A percentile compares a stretch with the other conserved stretches of the same genome.
Conservation (phyloP, 2,888 invertebrate genomes). For the Hyposoter didymator region DNA sequence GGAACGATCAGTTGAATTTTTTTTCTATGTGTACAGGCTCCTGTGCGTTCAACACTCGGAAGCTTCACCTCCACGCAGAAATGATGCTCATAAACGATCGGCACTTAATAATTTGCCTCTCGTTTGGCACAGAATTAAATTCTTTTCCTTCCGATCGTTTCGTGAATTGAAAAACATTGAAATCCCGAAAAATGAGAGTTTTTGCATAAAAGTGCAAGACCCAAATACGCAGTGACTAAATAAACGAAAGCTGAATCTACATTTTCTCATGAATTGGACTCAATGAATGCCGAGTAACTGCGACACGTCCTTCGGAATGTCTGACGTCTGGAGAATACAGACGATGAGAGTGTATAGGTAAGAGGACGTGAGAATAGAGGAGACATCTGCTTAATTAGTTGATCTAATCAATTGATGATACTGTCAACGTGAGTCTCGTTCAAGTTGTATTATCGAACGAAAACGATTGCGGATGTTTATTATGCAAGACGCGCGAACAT, state of each 20-base stretch:
- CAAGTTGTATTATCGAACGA: neutral
- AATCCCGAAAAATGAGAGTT: too few species aligned
- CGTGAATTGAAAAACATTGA: too few species aligned
- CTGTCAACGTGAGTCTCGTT: neutral
- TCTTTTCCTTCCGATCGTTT: too few species aligned
- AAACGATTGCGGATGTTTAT: neutral
- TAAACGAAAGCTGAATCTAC: neutral
- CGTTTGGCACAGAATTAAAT: too few species aligned
- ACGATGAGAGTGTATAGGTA: neutral
- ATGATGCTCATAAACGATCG: too few species aligned
- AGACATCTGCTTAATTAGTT: neutral
- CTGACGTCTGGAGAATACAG: neutral
- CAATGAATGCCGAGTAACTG: neutral
- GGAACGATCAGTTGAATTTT: too few species aligned
- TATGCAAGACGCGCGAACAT: neutral
- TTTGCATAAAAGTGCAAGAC: neutral
- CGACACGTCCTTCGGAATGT: neutral
- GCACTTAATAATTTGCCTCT: too few species aligned
- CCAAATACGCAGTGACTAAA: neutral
- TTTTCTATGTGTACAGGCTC: too few species aligned
- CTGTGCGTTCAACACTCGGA: too few species aligned
- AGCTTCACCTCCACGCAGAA: too few species aligned
- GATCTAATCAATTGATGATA: conserved; percentile 11
- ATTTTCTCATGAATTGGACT: neutral
- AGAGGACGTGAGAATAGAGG: neutral